These are phyloP conservation scores for Lacerta bilineata DNA, from an alignment of 2,797 vertebrate species.

Conservation along the genomic window DNA sequence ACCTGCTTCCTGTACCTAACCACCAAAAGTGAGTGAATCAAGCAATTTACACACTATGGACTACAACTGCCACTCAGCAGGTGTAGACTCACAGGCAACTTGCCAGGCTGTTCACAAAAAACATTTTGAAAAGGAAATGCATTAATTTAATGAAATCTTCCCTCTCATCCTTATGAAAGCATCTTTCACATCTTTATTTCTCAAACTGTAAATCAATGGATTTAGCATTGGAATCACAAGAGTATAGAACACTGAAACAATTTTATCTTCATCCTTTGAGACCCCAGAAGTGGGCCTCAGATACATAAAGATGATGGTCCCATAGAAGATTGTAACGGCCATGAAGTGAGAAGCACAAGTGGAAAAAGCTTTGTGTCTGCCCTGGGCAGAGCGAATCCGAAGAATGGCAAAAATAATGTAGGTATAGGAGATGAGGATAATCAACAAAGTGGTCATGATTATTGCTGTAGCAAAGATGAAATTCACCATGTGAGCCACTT, in stretches of 20 bases:
- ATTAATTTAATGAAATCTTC: too few relatives aligned
- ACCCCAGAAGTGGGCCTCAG: neutral
- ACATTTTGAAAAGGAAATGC: too few relatives aligned
- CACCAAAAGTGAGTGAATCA: too few relatives aligned
- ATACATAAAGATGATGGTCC: neutral
- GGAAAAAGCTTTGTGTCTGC: conserved; percentile 1
- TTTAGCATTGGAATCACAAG: neutral
- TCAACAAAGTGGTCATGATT: neutral
- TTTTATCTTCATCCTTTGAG: neutral
- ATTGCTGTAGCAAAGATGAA: neutral
- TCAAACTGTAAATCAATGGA: conserved; percentile 3
- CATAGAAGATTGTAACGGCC: neutral
- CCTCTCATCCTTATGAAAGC: neutral
- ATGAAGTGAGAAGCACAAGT: neutral
- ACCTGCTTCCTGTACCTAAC: too few relatives aligned
- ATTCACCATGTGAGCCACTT: neutral
- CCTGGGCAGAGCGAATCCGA: neutral
- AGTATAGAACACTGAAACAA: neutral
- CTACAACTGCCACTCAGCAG: too few relatives aligned
- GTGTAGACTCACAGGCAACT: too few relatives aligned
- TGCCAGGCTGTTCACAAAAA: too few relatives aligned
- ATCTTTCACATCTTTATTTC: neutral
- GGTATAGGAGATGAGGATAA: neutral
- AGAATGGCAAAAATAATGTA: neutral
- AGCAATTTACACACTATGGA: too few relatives aligned